A percentile compares a stretch with the other conserved stretches of the same genome.
Evolutionary conservation across 2,113 vertebrate genomes (phyloP).

Genomic region (Mormoops blainvillei): DNA sequence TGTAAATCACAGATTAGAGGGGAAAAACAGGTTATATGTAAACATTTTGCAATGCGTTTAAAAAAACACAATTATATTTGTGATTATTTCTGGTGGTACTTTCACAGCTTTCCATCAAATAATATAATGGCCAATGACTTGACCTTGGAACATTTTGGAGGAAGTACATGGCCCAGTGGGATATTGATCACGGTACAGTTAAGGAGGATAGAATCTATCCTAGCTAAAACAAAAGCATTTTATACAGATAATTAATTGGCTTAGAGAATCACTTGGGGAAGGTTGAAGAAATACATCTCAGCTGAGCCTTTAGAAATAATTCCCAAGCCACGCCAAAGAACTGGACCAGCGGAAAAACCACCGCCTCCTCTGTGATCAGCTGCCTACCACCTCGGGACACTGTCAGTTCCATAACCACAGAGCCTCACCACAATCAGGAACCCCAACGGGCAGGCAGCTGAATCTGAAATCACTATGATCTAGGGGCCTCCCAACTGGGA

Average conservation of each 20-base stretch:
- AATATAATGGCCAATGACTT: background rate
- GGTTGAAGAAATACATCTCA: background rate
- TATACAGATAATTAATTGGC: constrained; percentile 6
- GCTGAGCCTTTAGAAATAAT: background rate
- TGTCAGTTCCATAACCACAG: background rate
- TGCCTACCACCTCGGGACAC: background rate
- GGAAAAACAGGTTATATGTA: background rate
- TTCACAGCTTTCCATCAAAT: background rate
- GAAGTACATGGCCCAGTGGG: background rate
- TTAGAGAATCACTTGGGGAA: background rate
- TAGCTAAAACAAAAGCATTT: background rate
- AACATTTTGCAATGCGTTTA: background rate
- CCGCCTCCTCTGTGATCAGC: background rate
- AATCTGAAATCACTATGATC: background rate
- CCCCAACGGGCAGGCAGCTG: background rate
- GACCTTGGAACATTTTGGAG: background rate
- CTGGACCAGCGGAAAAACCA: background rate
- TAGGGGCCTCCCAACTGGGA: background rate
- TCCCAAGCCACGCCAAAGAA: background rate
- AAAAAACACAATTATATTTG: background rate
- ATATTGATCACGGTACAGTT: background rate
- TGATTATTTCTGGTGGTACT: background rate
- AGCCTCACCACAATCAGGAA: background rate
- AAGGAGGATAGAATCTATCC: background rate
- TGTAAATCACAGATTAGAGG: background rate